Base-by-base conservation (phyloP, 1,140 invertebrate species). In the Calosoma granatense region DNA sequence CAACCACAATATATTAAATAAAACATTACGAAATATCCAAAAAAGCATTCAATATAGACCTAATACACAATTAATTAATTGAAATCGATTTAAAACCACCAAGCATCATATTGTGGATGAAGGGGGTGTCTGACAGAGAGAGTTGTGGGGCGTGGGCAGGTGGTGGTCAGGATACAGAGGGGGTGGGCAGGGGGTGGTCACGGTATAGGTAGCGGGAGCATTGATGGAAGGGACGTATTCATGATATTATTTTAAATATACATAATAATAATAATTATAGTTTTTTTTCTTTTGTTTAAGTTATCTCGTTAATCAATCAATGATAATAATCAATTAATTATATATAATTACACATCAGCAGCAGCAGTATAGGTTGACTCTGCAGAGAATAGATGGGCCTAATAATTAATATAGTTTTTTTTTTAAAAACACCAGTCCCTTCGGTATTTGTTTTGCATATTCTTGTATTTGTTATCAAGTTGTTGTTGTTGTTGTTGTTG, bases 401-500 rank as follows among this genome's bases (percentile, higher is more conserved):
- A 47, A 47, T 47, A 11, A 17, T 30, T 12, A 17, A 9, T 36
- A 47, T 47, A 11, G 17, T 47, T 12, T 47, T 47, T 47, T 47
- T 12, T 47, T 47, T 11, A 47, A 47, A 26, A 19, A 54, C 22
- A 23, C 53, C 14, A 30, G 26, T 54, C 53, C 53, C 53, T 54
- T 53, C 19, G 21, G 19, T 20, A 6, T 21, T 3, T 51, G 6
- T 51, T 51, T 51, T 51, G 9, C 19, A 12, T 51, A 6, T 51
- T 51, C 6, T 51, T 51, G 15, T 53, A n/a, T n/a, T n/a, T n/a
- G n/a, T n/a, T n/a, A n/a, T n/a, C n/a, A n/a, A n/a, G n/a, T n/a
- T n/a, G n/a, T n/a, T 59, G 56, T 53, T 39, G 53, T 64, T 59
- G n/a, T 65, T 68, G 65, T 67, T 70, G 69, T 67, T 69, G 70